phyloP scores from a whole-genome alignment of 2,888 invertebrate species.

The Elgonia sp. region DNA sequence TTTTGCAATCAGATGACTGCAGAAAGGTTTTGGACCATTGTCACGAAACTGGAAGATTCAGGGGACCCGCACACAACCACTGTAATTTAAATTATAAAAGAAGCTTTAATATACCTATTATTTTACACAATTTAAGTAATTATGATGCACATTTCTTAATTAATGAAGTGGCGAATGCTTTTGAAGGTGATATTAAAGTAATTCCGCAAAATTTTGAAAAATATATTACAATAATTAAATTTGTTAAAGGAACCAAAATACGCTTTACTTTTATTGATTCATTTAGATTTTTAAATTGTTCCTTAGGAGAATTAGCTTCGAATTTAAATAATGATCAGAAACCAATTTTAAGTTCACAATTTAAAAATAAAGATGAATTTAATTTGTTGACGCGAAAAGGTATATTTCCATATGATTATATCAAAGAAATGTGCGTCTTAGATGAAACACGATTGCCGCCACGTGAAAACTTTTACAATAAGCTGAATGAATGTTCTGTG shows the following conservation, averaged over 20 bases:
- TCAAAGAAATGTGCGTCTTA: conserved; percentile 42
- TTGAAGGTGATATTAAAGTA: conserved; percentile 76
- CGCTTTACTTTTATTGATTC: conserved; percentile 26
- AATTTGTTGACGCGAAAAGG: conserved; percentile 77
- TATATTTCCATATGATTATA: conserved; percentile 69
- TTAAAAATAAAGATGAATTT: conserved; percentile 17
- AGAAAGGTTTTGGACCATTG: conserved; percentile 21
- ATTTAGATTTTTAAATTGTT: conserved; percentile 39
- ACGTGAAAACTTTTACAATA: conserved; percentile 9
- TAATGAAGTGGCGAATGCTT: conserved; percentile 26
- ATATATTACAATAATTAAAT: conserved; percentile 64
- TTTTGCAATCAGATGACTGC: neutral
- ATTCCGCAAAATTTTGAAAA: conserved; percentile 82
- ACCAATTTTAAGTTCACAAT: conserved; percentile 15
- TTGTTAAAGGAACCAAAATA: too few relatives aligned
- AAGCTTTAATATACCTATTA: neutral
- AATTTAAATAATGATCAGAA: conserved; percentile 40
- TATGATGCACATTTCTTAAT: conserved; percentile 70
- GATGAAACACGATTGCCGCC: conserved; percentile 12
- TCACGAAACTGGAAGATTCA: conserved; percentile 2
- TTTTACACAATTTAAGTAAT: conserved; percentile 47
- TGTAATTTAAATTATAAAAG: conserved; percentile 26
- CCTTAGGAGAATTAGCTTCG: neutral
- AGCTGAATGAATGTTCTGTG: neutral
- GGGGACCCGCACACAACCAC: neutral